phyloP scores from a whole-genome alignment of 1,140 invertebrate species.

The Drosophila prosaltans region DNA sequence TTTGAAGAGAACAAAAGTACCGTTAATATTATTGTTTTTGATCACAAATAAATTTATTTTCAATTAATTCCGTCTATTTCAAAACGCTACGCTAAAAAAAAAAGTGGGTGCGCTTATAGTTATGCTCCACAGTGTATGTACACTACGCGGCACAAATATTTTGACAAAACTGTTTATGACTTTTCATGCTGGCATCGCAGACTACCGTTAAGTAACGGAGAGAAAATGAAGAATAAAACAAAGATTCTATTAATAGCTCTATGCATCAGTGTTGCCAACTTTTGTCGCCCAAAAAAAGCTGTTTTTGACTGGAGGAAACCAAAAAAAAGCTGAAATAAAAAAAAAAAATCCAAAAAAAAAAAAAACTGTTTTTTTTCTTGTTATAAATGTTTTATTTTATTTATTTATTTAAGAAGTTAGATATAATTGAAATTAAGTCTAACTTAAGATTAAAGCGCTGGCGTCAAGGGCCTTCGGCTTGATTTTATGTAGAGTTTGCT shows the following conservation, averaged over 20 bases:
- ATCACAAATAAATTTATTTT: constrained; percentile 1
- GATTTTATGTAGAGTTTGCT: background rate
- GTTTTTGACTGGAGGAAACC: background rate
- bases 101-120: too few species aligned
- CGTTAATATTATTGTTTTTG: background rate
- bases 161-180: too few species aligned
- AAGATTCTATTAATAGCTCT: too few species aligned
- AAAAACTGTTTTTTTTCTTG: background rate
- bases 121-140: too few species aligned
- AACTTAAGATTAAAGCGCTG: background rate
- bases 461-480: background rate
- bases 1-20: too few species aligned
- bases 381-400: background rate
- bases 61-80: background rate
- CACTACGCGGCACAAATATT: too few species aligned
- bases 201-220: too few species aligned
- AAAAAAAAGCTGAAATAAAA: background rate
- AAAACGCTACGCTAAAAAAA: background rate
- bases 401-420: background rate
- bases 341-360: constrained; percentile 6
- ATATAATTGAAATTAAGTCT: constrained; percentile 1
- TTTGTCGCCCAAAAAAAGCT: constrained; percentile 5
- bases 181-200: too few species aligned
- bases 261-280: background rate
- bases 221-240: too few species aligned